These are phyloP conservation scores for Drosophila suboccidentalis DNA, from an alignment of 2,888 invertebrate genomes.

Conservation along the genomic window DNA sequence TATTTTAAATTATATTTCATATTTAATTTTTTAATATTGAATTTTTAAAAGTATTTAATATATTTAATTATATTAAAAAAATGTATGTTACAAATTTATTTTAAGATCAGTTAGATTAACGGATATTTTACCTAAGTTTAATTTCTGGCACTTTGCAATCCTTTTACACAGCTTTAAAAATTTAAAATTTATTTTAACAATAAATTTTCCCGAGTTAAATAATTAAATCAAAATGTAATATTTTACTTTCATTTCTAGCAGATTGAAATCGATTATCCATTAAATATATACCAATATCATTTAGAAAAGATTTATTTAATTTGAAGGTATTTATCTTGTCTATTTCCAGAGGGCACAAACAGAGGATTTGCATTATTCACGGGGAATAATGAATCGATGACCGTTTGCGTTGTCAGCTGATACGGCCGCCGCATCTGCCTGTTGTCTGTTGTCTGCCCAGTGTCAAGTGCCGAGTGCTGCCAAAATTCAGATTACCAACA, in stretches of 20 bases:
- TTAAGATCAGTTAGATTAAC: no score
- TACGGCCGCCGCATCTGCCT: slow-evolving; percentile 68
- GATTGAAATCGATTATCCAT: slow-evolving; percentile 1
- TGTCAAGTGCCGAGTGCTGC: slow-evolving; percentile 57
- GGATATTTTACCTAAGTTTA: no score
- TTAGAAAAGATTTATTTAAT: not conserved
- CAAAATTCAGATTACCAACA: slow-evolving; percentile 49
- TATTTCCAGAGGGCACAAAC: slow-evolving; percentile 43
- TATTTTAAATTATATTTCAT: not conserved
- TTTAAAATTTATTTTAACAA: no score
- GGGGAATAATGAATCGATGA: slow-evolving; percentile 79
- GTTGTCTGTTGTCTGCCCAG: slow-evolving; percentile 57
- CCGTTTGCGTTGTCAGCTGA: slow-evolving; percentile 69
- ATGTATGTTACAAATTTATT: no score
- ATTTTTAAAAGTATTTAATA: not conserved
- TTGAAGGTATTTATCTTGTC: slow-evolving; percentile 21
- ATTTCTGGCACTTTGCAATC: no score
- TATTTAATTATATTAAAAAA: no score
- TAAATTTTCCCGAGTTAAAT: no score
- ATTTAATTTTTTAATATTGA: not conserved
- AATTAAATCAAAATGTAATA: no score
- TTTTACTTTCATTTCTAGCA: not conserved
- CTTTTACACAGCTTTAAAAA: no score
- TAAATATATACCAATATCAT: not conserved
- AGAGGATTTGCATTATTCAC: slow-evolving; percentile 69